Evolutionary conservation across 2,888 invertebrate genomes (phyloP), one percentile per base, ranked within the genome.

Genomic region (Phaonia tiefii): DNA sequence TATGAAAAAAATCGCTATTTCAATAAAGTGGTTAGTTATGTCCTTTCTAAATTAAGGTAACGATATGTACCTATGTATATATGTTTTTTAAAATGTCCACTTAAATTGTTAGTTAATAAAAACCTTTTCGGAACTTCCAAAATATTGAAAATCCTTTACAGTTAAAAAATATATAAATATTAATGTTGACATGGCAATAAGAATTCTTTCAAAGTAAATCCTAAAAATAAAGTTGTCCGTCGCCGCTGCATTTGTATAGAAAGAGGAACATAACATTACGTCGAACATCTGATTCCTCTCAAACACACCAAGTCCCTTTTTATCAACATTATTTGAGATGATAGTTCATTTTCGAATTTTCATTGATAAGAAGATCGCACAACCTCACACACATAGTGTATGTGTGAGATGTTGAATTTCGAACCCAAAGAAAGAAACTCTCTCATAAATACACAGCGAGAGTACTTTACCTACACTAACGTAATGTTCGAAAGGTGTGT

Each of bases 331-430:
- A n/a, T n/a, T n/a, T n/a, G n/a, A n/a, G n/a, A 54, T 7, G 46
- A 22, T 25, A 26, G 13, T 56, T 5, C 10, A 44, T 44, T 39
- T 67, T 54, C 39, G 39, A 51, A 67, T 11, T 31, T 74, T 73
- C 42, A 70, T 31, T 67, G 42, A 66, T 25, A 65, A 72, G 25
- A 77, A 60, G 76, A 80, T 80, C 80, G 44, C 31, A 51, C 20
- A n/a, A 26, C 42, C 51, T 17, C 63, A 81, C 81, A 78, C 67
- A 15, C 7, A 81, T 8, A 75, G 69, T 75, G 70, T 78, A 17
- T 42, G 78, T 81, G 78, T 78, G 65, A 69, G 42, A 20, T 66
- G 26, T 8, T 37, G 2, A 31, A 22, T 22, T 70, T 66, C 76
- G 65, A 66, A 70, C 13, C n/a, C 4, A 3, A 1, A 20, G 39